Evolutionary conservation across 2,113 vertebrate species (phyloP).

Genomic region (Laticauda colubrina): DNA sequence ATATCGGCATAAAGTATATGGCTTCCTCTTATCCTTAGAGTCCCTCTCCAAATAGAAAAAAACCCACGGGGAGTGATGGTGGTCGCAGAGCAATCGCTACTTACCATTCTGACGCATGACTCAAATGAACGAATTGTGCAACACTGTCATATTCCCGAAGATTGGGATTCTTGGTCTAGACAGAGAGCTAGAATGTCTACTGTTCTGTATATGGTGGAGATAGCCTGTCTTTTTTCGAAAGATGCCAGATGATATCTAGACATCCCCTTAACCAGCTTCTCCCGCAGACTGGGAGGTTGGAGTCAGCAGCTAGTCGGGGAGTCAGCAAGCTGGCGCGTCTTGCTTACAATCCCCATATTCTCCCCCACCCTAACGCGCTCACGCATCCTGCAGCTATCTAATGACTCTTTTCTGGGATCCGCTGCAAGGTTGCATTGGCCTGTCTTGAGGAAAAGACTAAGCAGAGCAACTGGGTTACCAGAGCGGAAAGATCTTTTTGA

Average conservation of each 20-base stretch:
- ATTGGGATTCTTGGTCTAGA: not conserved
- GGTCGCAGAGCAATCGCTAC: not conserved
- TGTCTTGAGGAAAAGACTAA: not conserved
- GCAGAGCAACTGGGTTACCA: not conserved
- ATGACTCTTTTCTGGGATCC: not conserved
- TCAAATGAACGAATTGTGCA: not conserved
- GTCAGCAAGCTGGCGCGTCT: not conserved
- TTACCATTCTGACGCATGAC: conserved; percentile 27
- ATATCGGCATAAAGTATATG: not conserved
- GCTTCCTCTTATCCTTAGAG: not conserved
- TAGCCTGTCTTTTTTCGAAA: too few species aligned
- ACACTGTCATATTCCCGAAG: not conserved
- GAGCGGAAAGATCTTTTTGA: not conserved
- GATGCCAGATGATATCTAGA: not conserved
- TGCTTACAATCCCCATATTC: not conserved
- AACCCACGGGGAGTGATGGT: not conserved
- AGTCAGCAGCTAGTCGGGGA: not conserved
- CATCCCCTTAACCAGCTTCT: not conserved
- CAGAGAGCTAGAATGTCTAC: not conserved
- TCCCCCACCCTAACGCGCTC: not conserved
- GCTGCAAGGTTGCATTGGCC: not conserved
- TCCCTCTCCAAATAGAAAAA: not conserved
- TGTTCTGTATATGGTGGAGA: not conserved
- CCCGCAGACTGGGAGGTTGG: not conserved
- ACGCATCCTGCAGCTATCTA: not conserved